Evolutionary conservation across 2,113 vertebrate species (phyloP).

Genomic region (Rostratula benghalensis): DNA sequence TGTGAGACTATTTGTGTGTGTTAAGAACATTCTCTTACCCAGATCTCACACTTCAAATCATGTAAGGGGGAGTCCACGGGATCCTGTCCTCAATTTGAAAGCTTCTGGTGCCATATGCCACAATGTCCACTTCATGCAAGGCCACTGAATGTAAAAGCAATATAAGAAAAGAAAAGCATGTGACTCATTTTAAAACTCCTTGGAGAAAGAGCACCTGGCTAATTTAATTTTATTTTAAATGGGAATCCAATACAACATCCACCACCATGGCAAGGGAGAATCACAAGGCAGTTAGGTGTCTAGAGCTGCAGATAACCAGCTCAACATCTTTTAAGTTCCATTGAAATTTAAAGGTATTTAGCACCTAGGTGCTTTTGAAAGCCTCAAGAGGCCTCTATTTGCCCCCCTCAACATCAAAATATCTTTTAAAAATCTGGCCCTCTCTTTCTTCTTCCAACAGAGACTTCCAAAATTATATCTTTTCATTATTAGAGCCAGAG

Average conservation of each 20-base stretch:
- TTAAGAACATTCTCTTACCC: neutral
- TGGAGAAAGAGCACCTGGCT: neutral
- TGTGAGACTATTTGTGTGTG: neutral
- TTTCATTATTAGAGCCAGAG: neutral
- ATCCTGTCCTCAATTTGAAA: neutral
- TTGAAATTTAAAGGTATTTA: neutral
- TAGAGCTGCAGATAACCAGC: neutral
- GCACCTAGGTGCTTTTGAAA: neutral
- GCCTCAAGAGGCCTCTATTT: neutral
- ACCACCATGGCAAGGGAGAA: neutral
- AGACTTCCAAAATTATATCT: neutral
- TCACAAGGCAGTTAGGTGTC: neutral
- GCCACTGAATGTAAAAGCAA: neutral
- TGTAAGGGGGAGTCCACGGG: neutral
- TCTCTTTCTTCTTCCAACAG: neutral
- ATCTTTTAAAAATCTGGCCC: neutral
- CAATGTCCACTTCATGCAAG: neutral
- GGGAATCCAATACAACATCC: neutral
- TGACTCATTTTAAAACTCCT: neutral
- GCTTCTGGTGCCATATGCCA: neutral
- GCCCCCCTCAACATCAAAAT: neutral
- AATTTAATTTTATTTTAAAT: conserved; percentile 5
- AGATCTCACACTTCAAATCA: neutral
- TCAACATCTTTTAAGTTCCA: neutral
- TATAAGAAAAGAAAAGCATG: neutral